These are phyloP conservation scores for Fistularia tabacaria DNA, from an alignment of 2,797 vertebrate genomes.

Conservation along the genomic window DNA sequence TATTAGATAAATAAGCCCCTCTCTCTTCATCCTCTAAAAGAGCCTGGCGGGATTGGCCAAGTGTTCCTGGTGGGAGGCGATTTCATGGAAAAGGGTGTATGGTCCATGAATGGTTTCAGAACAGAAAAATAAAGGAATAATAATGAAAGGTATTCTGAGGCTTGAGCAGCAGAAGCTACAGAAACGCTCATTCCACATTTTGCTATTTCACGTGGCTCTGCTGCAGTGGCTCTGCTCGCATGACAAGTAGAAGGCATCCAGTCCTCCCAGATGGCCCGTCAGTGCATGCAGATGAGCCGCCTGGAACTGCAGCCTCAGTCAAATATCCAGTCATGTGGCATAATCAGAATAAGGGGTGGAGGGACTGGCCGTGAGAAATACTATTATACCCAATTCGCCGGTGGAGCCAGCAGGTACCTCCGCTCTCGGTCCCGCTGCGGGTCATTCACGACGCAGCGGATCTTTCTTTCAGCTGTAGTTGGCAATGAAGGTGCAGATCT, in stretches of 20 bases:
- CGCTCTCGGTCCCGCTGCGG: conserved; percentile 9
- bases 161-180: no score
- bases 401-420: conserved; percentile 45
- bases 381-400: conserved; percentile 60
- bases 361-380: conserved; percentile 33
- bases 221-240: neutral
- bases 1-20: conserved; percentile 41
- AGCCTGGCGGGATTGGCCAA: conserved; percentile 27
- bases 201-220: no score
- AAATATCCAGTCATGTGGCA: conserved; percentile 65
- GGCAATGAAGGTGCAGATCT: no score
- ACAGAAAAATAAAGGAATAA: no score
- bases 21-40: conserved; percentile 14
- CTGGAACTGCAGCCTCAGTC: conserved; percentile 25
- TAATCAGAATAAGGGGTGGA: conserved; percentile 63
- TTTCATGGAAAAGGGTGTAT: neutral
- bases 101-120: neutral
- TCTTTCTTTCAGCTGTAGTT: no score
- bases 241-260: conserved; percentile 22
- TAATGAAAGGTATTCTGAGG: no score
- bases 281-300: conserved; percentile 23
- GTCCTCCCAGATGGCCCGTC: conserved; percentile 32
- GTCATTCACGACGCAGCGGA: no score
- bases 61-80: conserved; percentile 3
- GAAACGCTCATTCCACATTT: no score